Conservation (phyloP, 2,888 invertebrate genomes). For the Campoletis raptor region DNA sequence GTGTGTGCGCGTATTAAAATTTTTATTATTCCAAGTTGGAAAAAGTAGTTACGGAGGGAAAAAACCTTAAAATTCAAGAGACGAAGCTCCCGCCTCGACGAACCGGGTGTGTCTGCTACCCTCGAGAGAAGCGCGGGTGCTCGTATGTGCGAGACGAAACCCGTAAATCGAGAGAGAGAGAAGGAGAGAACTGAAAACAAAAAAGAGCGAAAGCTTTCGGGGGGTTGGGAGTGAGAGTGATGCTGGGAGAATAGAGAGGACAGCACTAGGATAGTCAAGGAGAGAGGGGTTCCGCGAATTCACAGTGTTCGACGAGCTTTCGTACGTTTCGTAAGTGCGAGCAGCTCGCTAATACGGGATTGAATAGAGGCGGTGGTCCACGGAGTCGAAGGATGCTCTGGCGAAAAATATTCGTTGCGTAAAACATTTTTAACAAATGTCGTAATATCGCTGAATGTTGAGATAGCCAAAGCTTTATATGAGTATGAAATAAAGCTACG, state of each 20-base stretch:
- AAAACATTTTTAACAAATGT: neutral
- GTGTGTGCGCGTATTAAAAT: neutral
- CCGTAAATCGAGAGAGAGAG: conserved; percentile 10
- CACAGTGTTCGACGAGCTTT: conserved; percentile 38
- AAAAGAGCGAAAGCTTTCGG: conserved; percentile 22
- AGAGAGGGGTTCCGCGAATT: conserved; percentile 36
- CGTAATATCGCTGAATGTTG: neutral
- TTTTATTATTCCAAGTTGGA: neutral
- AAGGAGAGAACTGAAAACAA: conserved; percentile 28
- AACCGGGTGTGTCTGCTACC: conserved; percentile 67
- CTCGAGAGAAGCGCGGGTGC: conserved; percentile 47
- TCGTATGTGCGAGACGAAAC: conserved; percentile 34
- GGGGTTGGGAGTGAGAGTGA: conserved; percentile 46
- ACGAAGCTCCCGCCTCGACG: conserved; percentile 58
- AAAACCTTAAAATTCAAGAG: conserved; percentile 16
- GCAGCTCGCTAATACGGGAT: conserved; percentile 8
- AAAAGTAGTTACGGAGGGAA: neutral
- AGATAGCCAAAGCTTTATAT: neutral
- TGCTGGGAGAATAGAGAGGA: conserved; percentile 36
- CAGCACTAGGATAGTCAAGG: conserved; percentile 20
- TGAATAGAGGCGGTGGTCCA: conserved; percentile 34
- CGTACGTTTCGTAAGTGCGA: conserved; percentile 23
- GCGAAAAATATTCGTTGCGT: neutral
- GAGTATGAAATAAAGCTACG: neutral
- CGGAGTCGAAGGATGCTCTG: conserved; percentile 3